Percentiles rank a stretch among this genome's conserved stretches.
Evolutionary conservation across 1,140 invertebrate genomes (phyloP).

Genomic region (Plectrocnemia conspersa): DNA sequence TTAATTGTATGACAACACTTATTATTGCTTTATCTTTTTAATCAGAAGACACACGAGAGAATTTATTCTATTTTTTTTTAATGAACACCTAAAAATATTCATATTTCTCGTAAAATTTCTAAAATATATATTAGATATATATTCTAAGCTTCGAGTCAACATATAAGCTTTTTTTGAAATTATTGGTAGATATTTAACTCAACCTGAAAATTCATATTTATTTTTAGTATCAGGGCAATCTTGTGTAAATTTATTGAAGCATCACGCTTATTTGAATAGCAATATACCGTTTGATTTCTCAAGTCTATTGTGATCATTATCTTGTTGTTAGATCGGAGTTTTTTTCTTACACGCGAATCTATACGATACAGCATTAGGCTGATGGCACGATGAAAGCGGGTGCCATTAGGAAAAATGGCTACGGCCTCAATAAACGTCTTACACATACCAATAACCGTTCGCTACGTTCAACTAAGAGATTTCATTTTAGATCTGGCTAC

Average conservation of each 20-base stretch:
- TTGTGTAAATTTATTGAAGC: slow-evolving; percentile 3
- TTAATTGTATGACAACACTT: too few relatives aligned
- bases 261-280: slow-evolving; percentile 1
- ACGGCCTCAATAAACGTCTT: slow-evolving; percentile 21
- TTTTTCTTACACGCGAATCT: slow-evolving; percentile 19
- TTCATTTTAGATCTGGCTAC: slow-evolving; percentile 35
- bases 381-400: slow-evolving; percentile 18
- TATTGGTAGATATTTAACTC: not conserved
- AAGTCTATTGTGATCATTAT: slow-evolving; percentile 9
- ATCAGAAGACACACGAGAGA: too few relatives aligned
- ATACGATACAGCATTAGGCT: slow-evolving; percentile 19
- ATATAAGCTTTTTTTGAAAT: slow-evolving; percentile 6
- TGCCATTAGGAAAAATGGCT: slow-evolving; percentile 6
- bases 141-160: too few relatives aligned
- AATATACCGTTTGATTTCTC: not conserved
- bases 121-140: too few relatives aligned
- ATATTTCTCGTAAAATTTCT: too few relatives aligned
- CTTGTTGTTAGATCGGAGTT: slow-evolving; percentile 10
- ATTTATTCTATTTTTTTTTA: too few relatives aligned
- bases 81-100: too few relatives aligned
- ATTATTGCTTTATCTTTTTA: too few relatives aligned
- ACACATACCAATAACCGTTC: slow-evolving; percentile 30
- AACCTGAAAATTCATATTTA: not conserved
- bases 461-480: slow-evolving; percentile 21
- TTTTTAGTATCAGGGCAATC: not conserved